Percentiles rank a stretch among this genome's conserved stretches.
Conservation (phyloP, 2,888 invertebrate species). For the Phalangium opilio region DNA sequence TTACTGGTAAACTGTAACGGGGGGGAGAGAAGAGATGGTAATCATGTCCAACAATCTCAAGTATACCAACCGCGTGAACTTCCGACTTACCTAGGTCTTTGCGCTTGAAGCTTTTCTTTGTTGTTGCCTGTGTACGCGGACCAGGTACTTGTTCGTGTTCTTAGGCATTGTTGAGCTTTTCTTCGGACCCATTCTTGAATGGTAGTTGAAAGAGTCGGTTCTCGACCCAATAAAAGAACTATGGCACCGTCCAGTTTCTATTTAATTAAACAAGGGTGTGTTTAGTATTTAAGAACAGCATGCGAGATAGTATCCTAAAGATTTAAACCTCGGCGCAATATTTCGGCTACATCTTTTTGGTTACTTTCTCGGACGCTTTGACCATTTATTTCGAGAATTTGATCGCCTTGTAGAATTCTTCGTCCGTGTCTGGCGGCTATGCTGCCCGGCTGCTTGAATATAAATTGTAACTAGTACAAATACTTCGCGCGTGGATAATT, state of each 20-base stretch:
- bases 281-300: too few species aligned
- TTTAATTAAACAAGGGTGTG: background rate
- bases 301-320: too few species aligned
- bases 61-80: too few species aligned
- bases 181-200: slow-evolving; percentile 22
- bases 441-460: slow-evolving; percentile 23
- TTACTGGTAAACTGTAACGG: slow-evolving; percentile 3
- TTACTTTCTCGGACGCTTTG: slow-evolving; percentile 22
- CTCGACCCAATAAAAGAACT: slow-evolving; percentile 22
- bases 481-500: background rate
- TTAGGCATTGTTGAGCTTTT: slow-evolving; percentile 10
- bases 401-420: slow-evolving; percentile 24
- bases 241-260: slow-evolving; percentile 21
- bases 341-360: slow-evolving; percentile 23
- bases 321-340: slow-evolving; percentile 10
- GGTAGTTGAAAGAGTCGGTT: slow-evolving; percentile 18
- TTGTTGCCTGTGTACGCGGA: slow-evolving; percentile 11
- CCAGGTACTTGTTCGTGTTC: slow-evolving; percentile 16
- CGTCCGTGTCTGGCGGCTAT: slow-evolving; percentile 22
- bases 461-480: background rate
- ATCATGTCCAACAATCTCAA: too few species aligned
- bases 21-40: too few species aligned
- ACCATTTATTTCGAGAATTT: slow-evolving; percentile 25
- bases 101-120: slow-evolving; percentile 16
- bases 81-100: slow-evolving; percentile 14